These are phyloP conservation scores for Microcebus tavaratra DNA, from an alignment of 2,113 vertebrate genomes.

Conservation along the genomic window DNA sequence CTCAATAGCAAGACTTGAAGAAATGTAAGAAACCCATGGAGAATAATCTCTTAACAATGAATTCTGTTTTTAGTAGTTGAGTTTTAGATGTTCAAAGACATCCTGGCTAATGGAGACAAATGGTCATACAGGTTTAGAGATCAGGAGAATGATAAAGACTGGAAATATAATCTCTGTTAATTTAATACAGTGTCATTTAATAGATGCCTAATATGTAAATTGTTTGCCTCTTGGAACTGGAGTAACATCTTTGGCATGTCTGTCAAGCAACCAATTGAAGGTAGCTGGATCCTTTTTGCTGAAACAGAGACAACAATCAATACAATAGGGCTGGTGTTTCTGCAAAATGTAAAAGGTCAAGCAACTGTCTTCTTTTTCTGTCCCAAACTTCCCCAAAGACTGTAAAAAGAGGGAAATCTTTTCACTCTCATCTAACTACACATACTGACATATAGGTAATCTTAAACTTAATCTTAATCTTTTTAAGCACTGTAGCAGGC, in stretches of 20 bases:
- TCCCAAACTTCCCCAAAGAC: background rate
- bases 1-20: background rate
- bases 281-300: background rate
- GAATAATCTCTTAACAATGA: background rate
- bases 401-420: background rate
- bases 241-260: background rate
- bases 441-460: background rate
- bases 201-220: background rate
- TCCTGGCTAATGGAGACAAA: background rate
- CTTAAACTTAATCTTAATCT: background rate
- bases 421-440: background rate
- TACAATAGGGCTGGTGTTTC: background rate
- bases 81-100: background rate
- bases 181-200: background rate
- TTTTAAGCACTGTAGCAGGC: background rate
- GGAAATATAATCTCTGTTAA: background rate
- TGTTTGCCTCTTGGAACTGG: background rate
- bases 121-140: background rate
- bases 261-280: background rate
- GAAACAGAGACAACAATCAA: background rate
- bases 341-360: background rate
- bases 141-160: background rate
- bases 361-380: background rate
- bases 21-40: background rate
- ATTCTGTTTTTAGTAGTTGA: background rate